Evolutionary conservation across 2,113 vertebrate species (phyloP).

Genomic region (Thomomys bottae): DNA sequence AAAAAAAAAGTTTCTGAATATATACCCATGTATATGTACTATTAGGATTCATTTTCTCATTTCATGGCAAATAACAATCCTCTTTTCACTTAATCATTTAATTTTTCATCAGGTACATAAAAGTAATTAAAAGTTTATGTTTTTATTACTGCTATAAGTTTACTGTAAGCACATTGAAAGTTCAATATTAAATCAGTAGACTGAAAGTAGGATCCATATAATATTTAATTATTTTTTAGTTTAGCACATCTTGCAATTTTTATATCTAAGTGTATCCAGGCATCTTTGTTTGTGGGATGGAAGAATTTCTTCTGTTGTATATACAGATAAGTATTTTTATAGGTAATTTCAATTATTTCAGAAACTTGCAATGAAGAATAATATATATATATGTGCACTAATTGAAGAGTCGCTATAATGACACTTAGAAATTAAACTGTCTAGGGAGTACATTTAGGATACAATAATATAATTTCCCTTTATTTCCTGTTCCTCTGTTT

Average conservation of each 20-base stretch:
- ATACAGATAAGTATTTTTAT: neutral
- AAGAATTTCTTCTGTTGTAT: neutral
- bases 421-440: neutral
- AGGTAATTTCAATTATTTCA: conserved; percentile 16
- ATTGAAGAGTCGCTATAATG: neutral
- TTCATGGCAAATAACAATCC: too few species aligned
- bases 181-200: neutral
- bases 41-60: too few species aligned
- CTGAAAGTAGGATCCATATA: neutral
- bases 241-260: neutral
- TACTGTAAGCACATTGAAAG: neutral
- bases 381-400: neutral
- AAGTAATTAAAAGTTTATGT: neutral
- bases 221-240: neutral
- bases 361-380: neutral
- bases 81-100: neutral
- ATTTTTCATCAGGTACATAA: neutral
- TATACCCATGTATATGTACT: too few species aligned
- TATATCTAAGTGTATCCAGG: neutral
- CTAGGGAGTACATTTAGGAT: neutral
- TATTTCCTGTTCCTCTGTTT: conserved; percentile 2
- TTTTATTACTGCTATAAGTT: neutral
- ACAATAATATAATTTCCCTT: neutral
- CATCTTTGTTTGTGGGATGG: neutral
- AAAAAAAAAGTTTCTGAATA: too few species aligned